Percentiles rank a stretch among this genome's conserved stretches.
These are phyloP conservation scores for Parasteatoda tepidariorum DNA, from an alignment of 1,140 invertebrate genomes.

Conservation along the genomic window DNA sequence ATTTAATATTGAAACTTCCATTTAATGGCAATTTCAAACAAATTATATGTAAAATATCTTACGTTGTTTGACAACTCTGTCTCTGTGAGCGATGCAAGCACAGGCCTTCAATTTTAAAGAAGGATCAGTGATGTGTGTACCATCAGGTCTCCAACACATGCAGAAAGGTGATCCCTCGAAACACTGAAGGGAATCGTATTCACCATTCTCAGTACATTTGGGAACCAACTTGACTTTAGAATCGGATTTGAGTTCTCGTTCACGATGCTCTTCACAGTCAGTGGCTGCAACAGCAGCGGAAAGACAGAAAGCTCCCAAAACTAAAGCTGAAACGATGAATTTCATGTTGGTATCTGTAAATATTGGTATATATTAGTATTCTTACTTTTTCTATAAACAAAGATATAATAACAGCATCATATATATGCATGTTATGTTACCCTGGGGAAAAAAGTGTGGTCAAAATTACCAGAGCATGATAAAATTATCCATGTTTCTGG, in stretches of 20 bases:
- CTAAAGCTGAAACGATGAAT: background rate
- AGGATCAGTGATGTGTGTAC: constrained; percentile 40
- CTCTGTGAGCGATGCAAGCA: constrained; percentile 35
- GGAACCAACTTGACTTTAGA: constrained; percentile 43
- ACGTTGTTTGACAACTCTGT: constrained; percentile 1
- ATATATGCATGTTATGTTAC: too few relatives aligned
- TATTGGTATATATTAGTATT: too few relatives aligned
- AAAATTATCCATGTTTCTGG: too few relatives aligned
- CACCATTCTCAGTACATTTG: constrained; percentile 44
- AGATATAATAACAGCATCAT: too few relatives aligned
- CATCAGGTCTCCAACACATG: constrained; percentile 59
- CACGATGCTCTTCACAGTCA: constrained; percentile 26
- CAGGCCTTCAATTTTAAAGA: constrained; percentile 47
- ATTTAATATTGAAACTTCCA: background rate
- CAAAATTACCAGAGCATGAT: too few relatives aligned
- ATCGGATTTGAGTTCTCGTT: constrained; percentile 13
- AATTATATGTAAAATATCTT: background rate
- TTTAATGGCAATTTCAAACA: background rate
- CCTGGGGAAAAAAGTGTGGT: too few relatives aligned
- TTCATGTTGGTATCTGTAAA: background rate
- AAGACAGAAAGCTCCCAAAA: background rate
- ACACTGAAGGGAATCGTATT: constrained; percentile 56
- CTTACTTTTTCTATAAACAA: too few relatives aligned
- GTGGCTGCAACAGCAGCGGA: background rate
- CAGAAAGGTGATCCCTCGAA: constrained; percentile 46